Evolutionary conservation across 2,888 invertebrate genomes (phyloP).

Genomic region (Pomacea canaliculata): DNA sequence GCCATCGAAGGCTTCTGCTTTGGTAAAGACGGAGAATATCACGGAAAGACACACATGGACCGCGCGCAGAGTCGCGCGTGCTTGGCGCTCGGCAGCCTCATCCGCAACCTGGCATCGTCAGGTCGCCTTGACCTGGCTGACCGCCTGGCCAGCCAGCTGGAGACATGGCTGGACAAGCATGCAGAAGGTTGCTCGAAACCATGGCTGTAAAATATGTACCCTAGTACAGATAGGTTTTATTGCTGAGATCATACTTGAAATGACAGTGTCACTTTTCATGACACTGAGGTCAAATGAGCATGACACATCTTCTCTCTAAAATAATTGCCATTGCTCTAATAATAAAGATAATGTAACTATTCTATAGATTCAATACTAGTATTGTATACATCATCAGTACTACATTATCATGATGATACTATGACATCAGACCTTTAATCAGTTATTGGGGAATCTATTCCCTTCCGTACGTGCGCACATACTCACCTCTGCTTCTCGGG

Average conservation of each 20-base stretch:
- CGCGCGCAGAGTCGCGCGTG: conserved; percentile 14
- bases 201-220: neutral
- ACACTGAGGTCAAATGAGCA: too few species aligned
- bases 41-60: neutral
- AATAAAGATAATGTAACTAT: too few species aligned
- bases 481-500: neutral
- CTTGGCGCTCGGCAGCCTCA: conserved; percentile 19
- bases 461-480: neutral
- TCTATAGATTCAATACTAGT: too few species aligned
- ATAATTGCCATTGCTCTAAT: too few species aligned
- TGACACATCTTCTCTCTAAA: too few species aligned
- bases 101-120: neutral
- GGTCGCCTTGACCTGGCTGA: conserved; percentile 3
- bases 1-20: conserved; percentile 13
- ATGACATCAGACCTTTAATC: too few species aligned
- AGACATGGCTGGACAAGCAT: conserved; percentile 11
- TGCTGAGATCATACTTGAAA: neutral
- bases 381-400: too few species aligned
- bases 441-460: too few species aligned
- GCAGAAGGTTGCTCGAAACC: neutral
- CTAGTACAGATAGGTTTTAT: neutral
- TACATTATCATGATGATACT: too few species aligned
- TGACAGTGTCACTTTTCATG: too few species aligned
- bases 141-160: conserved; percentile 11
- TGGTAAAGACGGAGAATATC: neutral